Conservation (phyloP, 2,888 invertebrate genomes). For the Dione vanillae region DNA sequence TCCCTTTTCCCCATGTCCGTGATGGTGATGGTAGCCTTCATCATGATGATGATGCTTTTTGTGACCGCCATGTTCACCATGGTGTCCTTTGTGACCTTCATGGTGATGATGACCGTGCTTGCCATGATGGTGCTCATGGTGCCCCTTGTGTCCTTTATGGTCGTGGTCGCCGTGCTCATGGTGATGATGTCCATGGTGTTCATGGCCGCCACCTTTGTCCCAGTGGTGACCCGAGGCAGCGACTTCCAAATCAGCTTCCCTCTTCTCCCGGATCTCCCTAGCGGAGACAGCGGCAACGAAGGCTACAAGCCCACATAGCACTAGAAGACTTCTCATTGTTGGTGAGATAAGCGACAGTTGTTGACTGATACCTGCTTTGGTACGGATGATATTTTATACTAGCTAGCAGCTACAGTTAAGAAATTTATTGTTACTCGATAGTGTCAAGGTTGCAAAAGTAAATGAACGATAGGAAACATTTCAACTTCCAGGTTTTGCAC, state of each 20-base stretch:
- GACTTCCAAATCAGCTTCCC: conserved; percentile 79
- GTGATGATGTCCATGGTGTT: conserved; percentile 86
- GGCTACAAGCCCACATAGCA: conserved; percentile 74
- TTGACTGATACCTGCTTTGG: conserved; percentile 70
- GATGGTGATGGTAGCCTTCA: conserved; percentile 86
- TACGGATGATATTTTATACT: conserved; percentile 75
- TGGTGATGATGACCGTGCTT: conserved; percentile 89
- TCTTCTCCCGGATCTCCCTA: conserved; percentile 77
- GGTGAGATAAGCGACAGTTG: conserved; percentile 58
- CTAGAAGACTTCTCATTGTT: conserved; percentile 71
- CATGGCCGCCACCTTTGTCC: conserved; percentile 85
- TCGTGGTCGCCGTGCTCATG: conserved; percentile 86
- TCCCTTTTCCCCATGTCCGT: conserved; percentile 86
- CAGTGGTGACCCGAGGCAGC: conserved; percentile 75
- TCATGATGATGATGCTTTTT: conserved; percentile 87
- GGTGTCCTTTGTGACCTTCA: conserved; percentile 85
- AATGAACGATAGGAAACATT: conserved; percentile 57
- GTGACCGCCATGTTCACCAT: conserved; percentile 85
- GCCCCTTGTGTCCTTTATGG: conserved; percentile 88
- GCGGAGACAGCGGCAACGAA: conserved; percentile 77
- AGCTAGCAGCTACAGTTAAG: conserved; percentile 60
- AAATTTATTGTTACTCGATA: conserved; percentile 61
- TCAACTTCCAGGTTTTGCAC: conserved; percentile 58
- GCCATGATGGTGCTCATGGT: conserved; percentile 87
- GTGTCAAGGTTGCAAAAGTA: conserved; percentile 66